Percentiles rank a stretch among this genome's conserved stretches.
Conservation (phyloP, 1,140 invertebrate species). For the Lordiphosa clarofinis region DNA sequence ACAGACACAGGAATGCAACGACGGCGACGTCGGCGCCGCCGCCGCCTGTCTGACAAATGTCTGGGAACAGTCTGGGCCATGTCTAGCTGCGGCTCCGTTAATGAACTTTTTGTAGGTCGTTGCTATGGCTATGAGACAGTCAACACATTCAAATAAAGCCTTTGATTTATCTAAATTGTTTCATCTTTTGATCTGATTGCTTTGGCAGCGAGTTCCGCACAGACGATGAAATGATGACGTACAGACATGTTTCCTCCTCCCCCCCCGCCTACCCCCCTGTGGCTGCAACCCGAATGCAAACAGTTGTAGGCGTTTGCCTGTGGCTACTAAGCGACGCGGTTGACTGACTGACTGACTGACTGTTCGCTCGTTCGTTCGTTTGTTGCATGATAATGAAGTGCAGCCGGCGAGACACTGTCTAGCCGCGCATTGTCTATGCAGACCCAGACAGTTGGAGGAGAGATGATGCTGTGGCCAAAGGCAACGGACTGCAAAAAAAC, state of each 20-base stretch:
- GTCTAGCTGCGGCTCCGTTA: conserved; percentile 72
- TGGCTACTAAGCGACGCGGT: conserved; percentile 23
- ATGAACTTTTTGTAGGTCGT: conserved; percentile 80
- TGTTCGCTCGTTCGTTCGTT: conserved; percentile 34
- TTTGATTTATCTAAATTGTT: conserved; percentile 45
- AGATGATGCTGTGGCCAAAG: conserved; percentile 31
- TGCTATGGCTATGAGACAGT: conserved; percentile 72
- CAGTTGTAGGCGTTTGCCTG: conserved; percentile 64
- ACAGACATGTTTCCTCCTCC: conserved; percentile 42
- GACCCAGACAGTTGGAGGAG: conserved; percentile 22
- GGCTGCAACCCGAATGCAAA: conserved; percentile 30
- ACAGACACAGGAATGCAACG: conserved; percentile 1
- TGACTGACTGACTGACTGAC: conserved; percentile 29
- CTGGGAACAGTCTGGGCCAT: conserved; percentile 79
- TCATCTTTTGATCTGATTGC: conserved; percentile 46
- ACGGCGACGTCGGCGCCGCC: conserved; percentile 19
- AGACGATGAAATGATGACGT: conserved; percentile 55
- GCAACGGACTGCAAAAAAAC: conserved; percentile 41
- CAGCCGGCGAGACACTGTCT: conserved; percentile 77
- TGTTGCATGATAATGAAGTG: conserved; percentile 76
- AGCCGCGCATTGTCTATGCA: conserved; percentile 44
- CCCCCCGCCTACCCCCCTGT: too few species aligned
- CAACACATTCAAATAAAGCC: conserved; percentile 8
- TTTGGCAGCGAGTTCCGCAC: conserved; percentile 47
- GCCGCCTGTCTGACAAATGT: conserved; percentile 69